phyloP scores from a whole-genome alignment of 1,140 invertebrate species.

The Cydia splendana region DNA sequence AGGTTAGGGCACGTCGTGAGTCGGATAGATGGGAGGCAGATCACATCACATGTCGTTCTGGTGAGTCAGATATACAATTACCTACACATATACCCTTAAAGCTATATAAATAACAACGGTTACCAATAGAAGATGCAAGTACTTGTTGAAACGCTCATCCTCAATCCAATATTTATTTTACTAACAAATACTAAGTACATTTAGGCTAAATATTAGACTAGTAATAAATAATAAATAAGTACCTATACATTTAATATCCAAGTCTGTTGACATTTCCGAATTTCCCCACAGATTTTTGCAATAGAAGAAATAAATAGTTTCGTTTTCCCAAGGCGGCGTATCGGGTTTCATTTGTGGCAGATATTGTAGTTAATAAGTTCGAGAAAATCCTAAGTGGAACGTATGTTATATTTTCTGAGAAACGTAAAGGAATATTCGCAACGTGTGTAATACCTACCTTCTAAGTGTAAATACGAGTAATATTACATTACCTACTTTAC shows the following conservation, averaged over 20 bases:
- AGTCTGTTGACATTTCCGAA: slow-evolving; percentile 1
- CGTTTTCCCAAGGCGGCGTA: slow-evolving; percentile 5
- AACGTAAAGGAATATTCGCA: background rate
- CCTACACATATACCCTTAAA: no score
- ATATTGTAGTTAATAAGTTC: slow-evolving; percentile 2
- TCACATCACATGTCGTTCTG: no score
- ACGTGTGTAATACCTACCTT: background rate
- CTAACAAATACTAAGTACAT: background rate
- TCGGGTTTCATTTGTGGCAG: slow-evolving; percentile 7
- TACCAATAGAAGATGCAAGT: background rate
- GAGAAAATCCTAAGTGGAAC: slow-evolving; percentile 2
- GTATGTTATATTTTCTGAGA: background rate
- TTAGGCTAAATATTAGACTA: background rate
- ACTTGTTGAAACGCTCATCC: background rate
- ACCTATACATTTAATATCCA: background rate
- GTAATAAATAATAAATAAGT: background rate
- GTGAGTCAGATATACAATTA: no score
- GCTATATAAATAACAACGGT: no score
- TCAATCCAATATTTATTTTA: background rate
- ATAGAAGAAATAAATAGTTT: slow-evolving; percentile 3
- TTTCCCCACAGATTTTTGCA: slow-evolving; percentile 13
- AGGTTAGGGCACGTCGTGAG: no score
- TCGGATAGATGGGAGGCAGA: no score
- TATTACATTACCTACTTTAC: background rate
- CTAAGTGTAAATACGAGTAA: background rate